These are phyloP conservation scores for Periphyllus acericola DNA, from an alignment of 2,888 invertebrate species.

Conservation along the genomic window DNA sequence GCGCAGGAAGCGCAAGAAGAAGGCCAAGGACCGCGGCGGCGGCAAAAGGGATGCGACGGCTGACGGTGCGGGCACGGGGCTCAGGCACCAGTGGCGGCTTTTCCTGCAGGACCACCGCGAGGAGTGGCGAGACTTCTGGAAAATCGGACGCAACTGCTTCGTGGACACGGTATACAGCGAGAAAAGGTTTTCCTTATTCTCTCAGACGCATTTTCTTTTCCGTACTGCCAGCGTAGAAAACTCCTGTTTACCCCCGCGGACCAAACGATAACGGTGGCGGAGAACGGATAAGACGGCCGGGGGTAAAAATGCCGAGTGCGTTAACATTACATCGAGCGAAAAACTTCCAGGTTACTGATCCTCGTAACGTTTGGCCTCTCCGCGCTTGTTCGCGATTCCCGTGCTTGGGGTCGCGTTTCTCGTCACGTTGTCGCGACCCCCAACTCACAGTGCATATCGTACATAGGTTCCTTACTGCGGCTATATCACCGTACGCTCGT, in stretches of 20 bases:
- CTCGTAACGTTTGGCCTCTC: too few relatives aligned
- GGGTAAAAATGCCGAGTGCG: not conserved
- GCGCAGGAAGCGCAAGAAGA: slow-evolving; percentile 30
- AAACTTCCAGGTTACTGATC: too few relatives aligned
- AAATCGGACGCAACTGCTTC: slow-evolving; percentile 75
- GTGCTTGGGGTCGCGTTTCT: too few relatives aligned
- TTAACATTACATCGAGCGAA: too few relatives aligned
- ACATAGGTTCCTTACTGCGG: too few relatives aligned
- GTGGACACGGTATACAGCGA: slow-evolving; percentile 68
- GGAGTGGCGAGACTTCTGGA: slow-evolving; percentile 71
- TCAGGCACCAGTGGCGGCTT: slow-evolving; percentile 65
- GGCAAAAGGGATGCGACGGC: not conserved
- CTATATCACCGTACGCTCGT: too few relatives aligned
- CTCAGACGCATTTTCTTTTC: not conserved
- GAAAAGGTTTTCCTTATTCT: not conserved
- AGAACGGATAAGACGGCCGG: not conserved
- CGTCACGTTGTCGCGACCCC: too few relatives aligned
- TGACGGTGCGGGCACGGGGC: not conserved
- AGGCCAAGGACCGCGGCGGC: not conserved
- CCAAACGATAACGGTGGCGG: too few relatives aligned
- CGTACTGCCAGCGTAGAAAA: not conserved
- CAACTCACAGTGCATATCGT: too few relatives aligned
- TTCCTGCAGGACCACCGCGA: slow-evolving; percentile 70
- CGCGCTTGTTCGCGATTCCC: too few relatives aligned
- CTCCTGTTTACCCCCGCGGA: too few relatives aligned